Percentiles rank a stretch among this genome's conserved stretches.
phyloP scores from a whole-genome alignment of 2,888 invertebrate genomes.

The Cantharis nigra region DNA sequence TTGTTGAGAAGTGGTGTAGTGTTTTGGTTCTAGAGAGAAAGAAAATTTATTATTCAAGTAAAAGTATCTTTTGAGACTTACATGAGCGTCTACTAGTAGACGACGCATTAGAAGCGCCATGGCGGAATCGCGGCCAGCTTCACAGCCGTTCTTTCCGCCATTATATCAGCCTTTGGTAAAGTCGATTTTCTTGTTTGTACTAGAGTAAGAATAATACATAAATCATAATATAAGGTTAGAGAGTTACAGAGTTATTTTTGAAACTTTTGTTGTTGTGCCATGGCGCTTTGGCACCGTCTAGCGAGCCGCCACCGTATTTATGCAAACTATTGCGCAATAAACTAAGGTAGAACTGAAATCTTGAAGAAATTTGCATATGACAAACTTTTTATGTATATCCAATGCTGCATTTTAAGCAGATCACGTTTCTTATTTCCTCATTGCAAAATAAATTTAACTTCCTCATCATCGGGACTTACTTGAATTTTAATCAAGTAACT shows the following conservation, averaged over 20 bases:
- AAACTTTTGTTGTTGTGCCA: too few relatives aligned
- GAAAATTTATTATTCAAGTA: not conserved
- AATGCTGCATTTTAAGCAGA: not conserved
- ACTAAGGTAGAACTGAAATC: too few relatives aligned
- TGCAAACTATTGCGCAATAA: too few relatives aligned
- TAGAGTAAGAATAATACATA: not conserved
- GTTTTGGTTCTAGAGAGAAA: not conserved
- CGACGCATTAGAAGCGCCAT: conserved; percentile 87
- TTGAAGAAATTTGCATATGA: not conserved
- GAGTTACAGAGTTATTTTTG: too few relatives aligned
- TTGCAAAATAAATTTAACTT: not conserved
- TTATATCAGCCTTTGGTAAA: conserved; percentile 3
- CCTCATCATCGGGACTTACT: not conserved
- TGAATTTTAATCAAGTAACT: not conserved
- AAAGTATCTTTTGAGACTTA: conserved; percentile 49
- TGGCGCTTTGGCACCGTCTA: too few relatives aligned
- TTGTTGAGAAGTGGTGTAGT: not conserved
- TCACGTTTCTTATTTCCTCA: not conserved
- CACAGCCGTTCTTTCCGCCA: conserved; percentile 25
- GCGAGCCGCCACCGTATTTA: too few relatives aligned
- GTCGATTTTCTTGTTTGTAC: not conserved
- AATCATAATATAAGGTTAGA: too few relatives aligned
- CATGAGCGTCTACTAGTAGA: conserved; percentile 85
- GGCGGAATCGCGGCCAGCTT: conserved; percentile 68
- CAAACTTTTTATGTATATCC: not conserved